Evolutionary conservation across 2,113 vertebrate species (phyloP).

Genomic region (Nothobranchius kuhntae): DNA sequence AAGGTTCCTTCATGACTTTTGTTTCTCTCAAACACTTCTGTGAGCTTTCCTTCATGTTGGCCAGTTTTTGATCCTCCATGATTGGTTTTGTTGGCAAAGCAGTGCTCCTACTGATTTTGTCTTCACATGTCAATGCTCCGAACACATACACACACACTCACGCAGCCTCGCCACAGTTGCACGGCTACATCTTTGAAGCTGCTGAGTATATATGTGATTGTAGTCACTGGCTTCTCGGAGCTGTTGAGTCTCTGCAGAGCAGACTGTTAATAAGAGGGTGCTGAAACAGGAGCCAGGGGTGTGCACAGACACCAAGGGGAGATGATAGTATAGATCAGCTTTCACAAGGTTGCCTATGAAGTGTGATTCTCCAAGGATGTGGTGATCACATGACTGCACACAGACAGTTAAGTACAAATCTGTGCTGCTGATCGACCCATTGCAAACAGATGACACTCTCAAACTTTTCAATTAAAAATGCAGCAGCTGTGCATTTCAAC

Average conservation of each 20-base stretch:
- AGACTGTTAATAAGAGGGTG: conserved; percentile 27
- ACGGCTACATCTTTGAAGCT: conserved; percentile 24
- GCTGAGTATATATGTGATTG: conserved; percentile 48
- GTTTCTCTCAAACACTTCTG: not conserved
- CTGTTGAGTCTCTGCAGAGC: conserved; percentile 26
- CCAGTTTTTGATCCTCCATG: conserved; percentile 4
- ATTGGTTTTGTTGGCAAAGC: conserved; percentile 48
- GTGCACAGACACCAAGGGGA: conserved; percentile 18
- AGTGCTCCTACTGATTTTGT: conserved; percentile 33
- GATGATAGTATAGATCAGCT: conserved; percentile 4
- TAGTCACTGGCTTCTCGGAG: conserved; percentile 24
- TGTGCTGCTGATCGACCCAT: not conserved
- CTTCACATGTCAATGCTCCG: conserved; percentile 22
- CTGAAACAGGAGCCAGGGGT: conserved; percentile 12
- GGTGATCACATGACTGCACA: not conserved
- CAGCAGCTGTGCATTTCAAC: not conserved
- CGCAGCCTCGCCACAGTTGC: not conserved
- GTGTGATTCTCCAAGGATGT: not conserved
- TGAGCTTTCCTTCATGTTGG: not conserved
- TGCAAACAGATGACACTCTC: not conserved
- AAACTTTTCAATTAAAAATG: not conserved
- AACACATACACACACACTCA: conserved; percentile 3
- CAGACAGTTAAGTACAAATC: not conserved
- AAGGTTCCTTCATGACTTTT: not conserved
- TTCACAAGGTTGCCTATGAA: conserved; percentile 11